Conservation (phyloP, 2,888 invertebrate species). For the Thumatha senex region DNA sequence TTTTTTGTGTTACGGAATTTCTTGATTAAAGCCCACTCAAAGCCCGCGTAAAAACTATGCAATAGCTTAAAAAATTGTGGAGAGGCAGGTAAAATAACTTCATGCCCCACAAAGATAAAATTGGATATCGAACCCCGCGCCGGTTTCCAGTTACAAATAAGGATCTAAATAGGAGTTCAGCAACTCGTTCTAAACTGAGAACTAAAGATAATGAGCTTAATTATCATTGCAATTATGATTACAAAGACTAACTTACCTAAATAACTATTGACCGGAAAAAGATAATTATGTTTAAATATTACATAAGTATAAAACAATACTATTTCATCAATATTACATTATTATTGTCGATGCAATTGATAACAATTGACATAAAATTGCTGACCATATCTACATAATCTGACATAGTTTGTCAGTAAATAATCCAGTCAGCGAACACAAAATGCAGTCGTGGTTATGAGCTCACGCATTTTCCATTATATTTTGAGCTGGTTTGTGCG, state of each 20-base stretch:
- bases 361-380: constrained; percentile 12
- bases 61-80: too few species aligned
- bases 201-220: not conserved
- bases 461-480: constrained; percentile 37
- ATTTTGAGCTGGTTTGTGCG: constrained; percentile 10
- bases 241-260: not conserved
- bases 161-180: too few species aligned
- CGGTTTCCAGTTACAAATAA: too few species aligned
- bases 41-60: too few species aligned
- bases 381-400: constrained; percentile 22
- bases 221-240: not conserved
- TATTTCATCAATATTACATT: not conserved
- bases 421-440: constrained; percentile 22
- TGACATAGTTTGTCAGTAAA: constrained; percentile 34
- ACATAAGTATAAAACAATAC: constrained; percentile 11
- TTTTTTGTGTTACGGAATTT: too few species aligned
- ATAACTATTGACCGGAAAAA: constrained; percentile 7
- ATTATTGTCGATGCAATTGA: constrained; percentile 6
- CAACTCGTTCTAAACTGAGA: too few species aligned
- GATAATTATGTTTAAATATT: constrained; percentile 2
- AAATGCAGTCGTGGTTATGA: constrained; percentile 32
- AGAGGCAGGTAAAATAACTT: too few species aligned
- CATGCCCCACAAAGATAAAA: too few species aligned
- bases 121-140: too few species aligned
- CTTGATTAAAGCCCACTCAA: too few species aligned